Percentiles rank a stretch among this genome's conserved stretches.
These are phyloP conservation scores for Eclectus roratus DNA, from an alignment of 2,113 vertebrate genomes.

Conservation along the genomic window DNA sequence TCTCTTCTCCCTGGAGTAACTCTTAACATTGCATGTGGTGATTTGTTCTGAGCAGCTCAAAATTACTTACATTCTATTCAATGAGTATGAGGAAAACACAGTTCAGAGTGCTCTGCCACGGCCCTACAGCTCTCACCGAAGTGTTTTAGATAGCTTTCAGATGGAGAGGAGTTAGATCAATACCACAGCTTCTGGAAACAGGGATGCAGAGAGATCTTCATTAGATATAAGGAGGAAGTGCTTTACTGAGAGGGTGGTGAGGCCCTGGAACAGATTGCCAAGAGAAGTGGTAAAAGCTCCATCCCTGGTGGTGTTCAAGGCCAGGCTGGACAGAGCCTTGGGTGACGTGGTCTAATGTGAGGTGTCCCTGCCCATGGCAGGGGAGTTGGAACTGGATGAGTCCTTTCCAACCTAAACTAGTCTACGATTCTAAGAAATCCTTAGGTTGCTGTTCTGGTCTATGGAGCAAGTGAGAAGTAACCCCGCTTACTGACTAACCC, in stretches of 20 bases:
- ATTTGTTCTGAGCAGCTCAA: constrained; percentile 1
- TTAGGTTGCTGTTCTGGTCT: neutral
- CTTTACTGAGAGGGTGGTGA: neutral
- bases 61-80: neutral
- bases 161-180: neutral
- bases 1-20: neutral
- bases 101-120: neutral
- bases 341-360: neutral
- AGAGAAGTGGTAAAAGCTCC: neutral
- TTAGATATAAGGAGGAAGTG: neutral
- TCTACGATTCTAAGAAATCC: neutral
- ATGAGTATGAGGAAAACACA: neutral
- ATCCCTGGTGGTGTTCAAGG: neutral
- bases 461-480: neutral
- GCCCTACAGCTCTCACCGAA: neutral
- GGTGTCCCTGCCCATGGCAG: neutral
- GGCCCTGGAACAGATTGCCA: neutral
- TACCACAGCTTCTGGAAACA: neutral
- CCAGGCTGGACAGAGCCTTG: neutral
- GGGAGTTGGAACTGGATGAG: neutral
- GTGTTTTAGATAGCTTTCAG: neutral
- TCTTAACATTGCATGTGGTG: neutral
- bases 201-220: neutral
- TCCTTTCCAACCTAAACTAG: neutral
- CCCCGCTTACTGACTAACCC: neutral